These are phyloP conservation scores for Eupithecia insigniata DNA, from an alignment of 2,888 invertebrate genomes.

Conservation along the genomic window DNA sequence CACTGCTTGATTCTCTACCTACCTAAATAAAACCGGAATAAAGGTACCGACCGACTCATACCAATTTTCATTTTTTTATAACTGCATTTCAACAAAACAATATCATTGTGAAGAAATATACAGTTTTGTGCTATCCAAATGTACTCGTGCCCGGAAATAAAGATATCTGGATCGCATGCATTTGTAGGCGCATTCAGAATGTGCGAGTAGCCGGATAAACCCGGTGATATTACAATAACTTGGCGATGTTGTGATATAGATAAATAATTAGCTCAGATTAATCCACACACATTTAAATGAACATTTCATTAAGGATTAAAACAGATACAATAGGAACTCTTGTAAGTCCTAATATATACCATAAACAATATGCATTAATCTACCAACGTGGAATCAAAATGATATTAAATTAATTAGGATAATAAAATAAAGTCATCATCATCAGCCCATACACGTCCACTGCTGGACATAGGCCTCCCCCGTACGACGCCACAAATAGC, in stretches of 20 bases:
- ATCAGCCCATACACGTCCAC: too few relatives aligned
- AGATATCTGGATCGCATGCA: slow-evolving; percentile 60
- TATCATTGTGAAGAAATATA: slow-evolving; percentile 28
- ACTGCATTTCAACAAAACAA: slow-evolving; percentile 19
- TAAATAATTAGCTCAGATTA: too few relatives aligned
- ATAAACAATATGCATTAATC: too few relatives aligned
- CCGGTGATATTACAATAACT: neutral
- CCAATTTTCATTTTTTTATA: neutral
- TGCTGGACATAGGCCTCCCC: too few relatives aligned
- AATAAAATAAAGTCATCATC: too few relatives aligned
- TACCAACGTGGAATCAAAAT: too few relatives aligned
- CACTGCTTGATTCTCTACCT: too few relatives aligned
- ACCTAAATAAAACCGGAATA: neutral
- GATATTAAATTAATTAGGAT: neutral
- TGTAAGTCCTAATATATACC: too few relatives aligned
- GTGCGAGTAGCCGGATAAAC: slow-evolving; percentile 44
- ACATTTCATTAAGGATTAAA: too few relatives aligned
- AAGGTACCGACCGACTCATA: neutral
- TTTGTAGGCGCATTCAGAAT: slow-evolving; percentile 38
- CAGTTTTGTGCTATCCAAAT: slow-evolving; percentile 38
- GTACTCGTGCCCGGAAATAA: slow-evolving; percentile 52
- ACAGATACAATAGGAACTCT: too few relatives aligned
- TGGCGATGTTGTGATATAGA: neutral
- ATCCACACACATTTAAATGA: too few relatives aligned
- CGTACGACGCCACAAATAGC: too few relatives aligned